These are phyloP conservation scores for Drepanosiphum platanoidis DNA, from an alignment of 2,888 invertebrate species.

Conservation along the genomic window DNA sequence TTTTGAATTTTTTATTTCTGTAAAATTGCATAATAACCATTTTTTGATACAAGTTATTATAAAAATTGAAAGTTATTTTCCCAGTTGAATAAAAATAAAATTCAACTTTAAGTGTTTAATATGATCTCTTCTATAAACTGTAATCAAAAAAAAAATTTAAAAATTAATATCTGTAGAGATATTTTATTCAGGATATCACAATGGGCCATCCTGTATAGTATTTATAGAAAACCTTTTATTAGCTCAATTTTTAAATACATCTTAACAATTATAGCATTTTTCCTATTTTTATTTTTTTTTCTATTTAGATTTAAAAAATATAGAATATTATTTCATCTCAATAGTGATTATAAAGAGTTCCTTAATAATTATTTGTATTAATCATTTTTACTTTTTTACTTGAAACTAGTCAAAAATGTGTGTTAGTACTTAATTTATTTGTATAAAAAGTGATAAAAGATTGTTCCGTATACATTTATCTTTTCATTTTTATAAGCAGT, in stretches of 20 bases:
- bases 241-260: background rate
- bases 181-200: too few species aligned
- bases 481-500: background rate
- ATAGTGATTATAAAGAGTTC: constrained; percentile 8
- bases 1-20: too few species aligned
- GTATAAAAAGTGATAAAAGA: background rate
- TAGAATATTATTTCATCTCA: constrained; percentile 8
- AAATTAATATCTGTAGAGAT: too few species aligned
- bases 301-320: background rate
- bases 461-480: background rate
- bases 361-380: background rate
- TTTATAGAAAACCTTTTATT: background rate
- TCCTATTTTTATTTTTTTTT: background rate
- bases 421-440: background rate
- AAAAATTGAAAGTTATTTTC: too few species aligned
- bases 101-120: too few species aligned
- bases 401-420: constrained; percentile 24
- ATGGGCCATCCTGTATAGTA: too few species aligned
- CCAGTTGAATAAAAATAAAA: too few species aligned
- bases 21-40: too few species aligned
- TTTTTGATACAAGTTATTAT: too few species aligned
- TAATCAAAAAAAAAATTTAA: too few species aligned
- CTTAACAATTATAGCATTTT: background rate
- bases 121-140: too few species aligned
- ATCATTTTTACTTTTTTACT: background rate